Base-by-base conservation (phyloP, 2,888 invertebrate species). In the Lacanobia oleracea region DNA sequence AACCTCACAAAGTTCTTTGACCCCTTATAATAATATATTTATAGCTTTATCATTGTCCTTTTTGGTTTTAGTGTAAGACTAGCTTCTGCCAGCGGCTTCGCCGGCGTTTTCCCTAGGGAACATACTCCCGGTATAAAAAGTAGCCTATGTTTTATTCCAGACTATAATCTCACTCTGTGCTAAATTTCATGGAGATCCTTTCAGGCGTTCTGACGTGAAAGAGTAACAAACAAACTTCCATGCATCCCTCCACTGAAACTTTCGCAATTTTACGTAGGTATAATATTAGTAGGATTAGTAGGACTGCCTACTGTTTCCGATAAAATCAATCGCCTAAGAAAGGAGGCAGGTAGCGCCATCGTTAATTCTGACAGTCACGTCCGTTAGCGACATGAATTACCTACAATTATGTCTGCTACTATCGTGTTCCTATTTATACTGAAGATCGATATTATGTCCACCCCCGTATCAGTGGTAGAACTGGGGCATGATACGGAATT, bases 381-480 rank as follows among this genome's bases (percentile, higher is more conserved):
- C 51, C 27, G 37, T 63, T 18, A 21, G 18, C 57, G 53, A 48
- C 14, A 54, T 64, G 50, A 57, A 57, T 67, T 64, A 61, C 27
- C 45, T 33, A 43, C 67, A 61, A 54, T 54, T 72, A 65, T 72
- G n/a, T 60, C 37, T 18, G 21, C 45, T 63, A 64, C 64, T 50
- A 78, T 59, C 37, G 62, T 63, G 67, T n/a, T 59, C 59, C 73
- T 77, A 78, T 78, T 78, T 79, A 65, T 73, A 79, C 23, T 56
- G 16, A 14, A 50, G 73, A 78, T 77, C 77, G 79, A 77, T 77
- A 78, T 27, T 27, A 12, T 27, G 8, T 45, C 72, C 59, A 64
- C 77, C 54, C 78, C 50, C 18, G 8, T 23, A 40, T 40, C 10
- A 12, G 9, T 40, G 40, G 12, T 12, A 40, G 40, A 43, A 43